These are phyloP conservation scores for Nibea albiflora DNA, from an alignment of 2,113 vertebrate genomes.

Conservation along the genomic window DNA sequence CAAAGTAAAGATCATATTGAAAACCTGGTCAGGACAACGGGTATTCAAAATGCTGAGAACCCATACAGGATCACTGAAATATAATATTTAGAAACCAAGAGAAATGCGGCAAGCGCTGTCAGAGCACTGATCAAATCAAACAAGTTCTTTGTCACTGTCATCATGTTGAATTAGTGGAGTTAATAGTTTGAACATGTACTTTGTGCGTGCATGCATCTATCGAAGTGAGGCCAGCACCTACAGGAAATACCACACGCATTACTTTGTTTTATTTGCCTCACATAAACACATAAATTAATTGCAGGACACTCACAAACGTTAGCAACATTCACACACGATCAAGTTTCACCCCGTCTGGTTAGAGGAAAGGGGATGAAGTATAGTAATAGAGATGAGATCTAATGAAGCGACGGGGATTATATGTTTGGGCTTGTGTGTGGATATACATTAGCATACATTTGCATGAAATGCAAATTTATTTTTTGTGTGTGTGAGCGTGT, in stretches of 20 bases:
- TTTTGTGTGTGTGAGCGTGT: neutral
- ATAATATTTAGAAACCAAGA: neutral
- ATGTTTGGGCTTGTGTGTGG: constrained; percentile 1
- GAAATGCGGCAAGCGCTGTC: neutral
- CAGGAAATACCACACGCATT: neutral
- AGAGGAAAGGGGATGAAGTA: neutral
- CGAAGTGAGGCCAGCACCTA: neutral
- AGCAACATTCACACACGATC: constrained; percentile 22
- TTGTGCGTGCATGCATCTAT: constrained; percentile 13
- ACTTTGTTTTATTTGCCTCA: neutral
- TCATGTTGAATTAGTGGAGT: constrained; percentile 26
- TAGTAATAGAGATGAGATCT: neutral
- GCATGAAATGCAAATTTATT: neutral
- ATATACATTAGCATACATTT: neutral
- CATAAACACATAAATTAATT: neutral
- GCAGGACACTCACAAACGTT: constrained; percentile 24
- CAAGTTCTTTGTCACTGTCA: neutral
- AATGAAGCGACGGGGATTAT: neutral
- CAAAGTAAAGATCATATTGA: neutral
- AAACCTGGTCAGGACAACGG: neutral
- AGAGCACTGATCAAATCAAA: neutral
- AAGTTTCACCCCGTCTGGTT: neutral
- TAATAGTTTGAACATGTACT: neutral
- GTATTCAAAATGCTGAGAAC: neutral
- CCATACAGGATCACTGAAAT: neutral